Evolutionary conservation across 2,113 vertebrate genomes (phyloP), one percentile per base, ranked within the genome.

Genomic region (Varanus salvator): DNA sequence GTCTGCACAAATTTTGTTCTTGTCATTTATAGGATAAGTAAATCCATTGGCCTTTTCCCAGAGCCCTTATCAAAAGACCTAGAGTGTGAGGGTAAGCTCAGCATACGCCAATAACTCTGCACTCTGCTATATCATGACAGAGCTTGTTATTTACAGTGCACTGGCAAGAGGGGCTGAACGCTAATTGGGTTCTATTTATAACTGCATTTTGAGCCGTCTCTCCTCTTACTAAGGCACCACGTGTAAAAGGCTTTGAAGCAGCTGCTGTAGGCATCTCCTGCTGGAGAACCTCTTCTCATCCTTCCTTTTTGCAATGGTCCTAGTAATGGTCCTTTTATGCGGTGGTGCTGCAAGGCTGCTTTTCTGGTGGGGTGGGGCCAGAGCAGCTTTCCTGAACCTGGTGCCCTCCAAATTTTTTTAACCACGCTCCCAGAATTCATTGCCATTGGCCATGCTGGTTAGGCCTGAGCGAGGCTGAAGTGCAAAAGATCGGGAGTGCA

Each of bases 1-100:
- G 89, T 92, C 87, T 89, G 52, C 84, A 94, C 89, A 93, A 90
- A 93, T 91, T 85, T 82, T 85, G 48, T 14, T 95, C 87, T 25
- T 81, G 71, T 52, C 25, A 86, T 88, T 91, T 90, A 85, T 91
- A 89, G 90, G 69, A 85, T 80, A 89, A 91, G 57, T 92, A 93
- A 94, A 48, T 82, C 69, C 29, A 8, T 54, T 85, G 64, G 82
- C 80, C 90, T 86, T 57, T 88, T 92, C 74, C 60, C 89, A 90
- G 89, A 85, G 91, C 86, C 71, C 4, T 31, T 64, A 54, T 80
- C 60, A 48, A 80, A 64, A 0, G 1, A n/a, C 86, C 19, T 69
- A 52, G 44, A 38, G 8, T 89, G n/a, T 91, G 90, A 81, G 90
- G 92, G 88, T 84, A 89, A 91, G 69, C 88, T 83, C 9, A 31